These are phyloP conservation scores for Uromys caudimaculatus DNA, from an alignment of 2,797 vertebrate genomes.

Conservation along the genomic window DNA sequence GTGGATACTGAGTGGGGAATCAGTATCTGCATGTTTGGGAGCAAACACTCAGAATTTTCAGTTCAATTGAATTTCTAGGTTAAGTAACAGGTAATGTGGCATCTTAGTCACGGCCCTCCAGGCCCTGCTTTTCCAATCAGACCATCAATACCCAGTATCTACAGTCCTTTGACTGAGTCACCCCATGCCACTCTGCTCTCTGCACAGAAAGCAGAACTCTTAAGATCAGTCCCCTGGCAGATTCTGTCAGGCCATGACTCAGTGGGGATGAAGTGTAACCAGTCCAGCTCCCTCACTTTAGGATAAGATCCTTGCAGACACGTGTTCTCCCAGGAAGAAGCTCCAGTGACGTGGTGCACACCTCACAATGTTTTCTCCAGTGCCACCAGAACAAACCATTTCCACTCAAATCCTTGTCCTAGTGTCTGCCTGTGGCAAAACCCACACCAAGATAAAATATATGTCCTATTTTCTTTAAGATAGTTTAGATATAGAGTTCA, in stretches of 20 bases:
- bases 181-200: not conserved
- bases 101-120: not conserved
- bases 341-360: not conserved
- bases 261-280: not conserved
- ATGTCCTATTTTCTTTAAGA: conserved; percentile 4
- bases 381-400: not conserved
- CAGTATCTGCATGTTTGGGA: not conserved
- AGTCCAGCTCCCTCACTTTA: not conserved
- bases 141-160: not conserved
- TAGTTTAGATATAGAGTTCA: not conserved
- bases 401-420: not conserved
- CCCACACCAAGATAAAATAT: not conserved
- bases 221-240: not conserved
- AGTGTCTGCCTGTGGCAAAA: not conserved
- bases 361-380: not conserved
- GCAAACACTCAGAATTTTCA: not conserved
- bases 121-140: too few relatives aligned
- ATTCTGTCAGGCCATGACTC: not conserved
- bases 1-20: not conserved
- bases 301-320: not conserved
- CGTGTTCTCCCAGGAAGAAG: not conserved
- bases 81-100: not conserved
- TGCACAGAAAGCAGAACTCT: not conserved
- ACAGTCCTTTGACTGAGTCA: not conserved
- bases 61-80: not conserved